Evolutionary conservation across 2,888 invertebrate genomes (phyloP), one percentile per base, ranked within the genome.

Genomic region (Leptothorax acervorum): DNA sequence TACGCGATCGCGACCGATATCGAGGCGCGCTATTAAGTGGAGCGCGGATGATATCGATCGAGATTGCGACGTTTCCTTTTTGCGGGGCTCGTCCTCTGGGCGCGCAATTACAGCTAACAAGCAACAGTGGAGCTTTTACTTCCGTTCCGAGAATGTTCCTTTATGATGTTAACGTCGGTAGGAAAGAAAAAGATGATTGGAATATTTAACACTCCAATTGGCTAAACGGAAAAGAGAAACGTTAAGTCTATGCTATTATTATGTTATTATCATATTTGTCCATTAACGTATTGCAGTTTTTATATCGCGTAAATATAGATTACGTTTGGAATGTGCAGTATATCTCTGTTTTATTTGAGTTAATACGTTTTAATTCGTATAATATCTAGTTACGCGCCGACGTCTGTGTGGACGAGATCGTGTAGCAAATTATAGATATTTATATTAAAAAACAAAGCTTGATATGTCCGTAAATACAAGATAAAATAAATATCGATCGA

Each of bases 1-100:
- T 57, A 78, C 68, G 42, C 18, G 51, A 75, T 76, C 76, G 55
- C 74, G 62, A 75, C 35, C 35, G 74, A 75, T 75, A 78, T 78
- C 78, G 42, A 8, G 31, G 15, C 12, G 15, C 12, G 45, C 15
- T 55, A 70, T 53, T 68, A 78, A 78, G 78, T 78, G 15, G 78
- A 57, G 23, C 78, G 23, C 66, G 66, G 28, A 28, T 28, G 76
- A 76, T 76, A 78, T 71, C 55, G 55, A 70, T 78, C 70, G 42
- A 70, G 76, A 78, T 70, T 12, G 71, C 55, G 55, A 78, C 70
- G 15, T 45, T 39, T 71, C 23, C 45, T 45, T 60, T 51, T 65
- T 23, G 15, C 65, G 48, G 45, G 28, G 48, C 28, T 11, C 48
- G 31, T 68, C 48, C 66, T 68, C 65, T 3, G 12, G 23, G 48